A percentile compares a stretch with the other conserved stretches of the same genome.
phyloP scores from a whole-genome alignment of 2,113 vertebrate species.

The Melanocharis versteri region DNA sequence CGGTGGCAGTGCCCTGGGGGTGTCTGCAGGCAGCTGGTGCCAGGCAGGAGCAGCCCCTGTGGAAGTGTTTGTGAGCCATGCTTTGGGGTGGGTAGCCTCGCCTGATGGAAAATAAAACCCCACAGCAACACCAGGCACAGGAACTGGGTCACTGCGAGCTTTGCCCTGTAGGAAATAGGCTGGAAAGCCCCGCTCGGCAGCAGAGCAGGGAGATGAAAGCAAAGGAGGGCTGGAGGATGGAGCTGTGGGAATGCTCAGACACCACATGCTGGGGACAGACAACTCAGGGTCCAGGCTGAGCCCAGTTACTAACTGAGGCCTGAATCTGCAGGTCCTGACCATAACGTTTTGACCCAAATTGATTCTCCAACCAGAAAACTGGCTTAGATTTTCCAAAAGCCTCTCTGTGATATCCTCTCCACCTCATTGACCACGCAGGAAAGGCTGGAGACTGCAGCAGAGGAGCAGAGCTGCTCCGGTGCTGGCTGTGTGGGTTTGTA shows the following conservation, averaged over 20 bases:
- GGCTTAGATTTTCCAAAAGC: not conserved
- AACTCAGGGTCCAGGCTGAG: rapidly evolving
- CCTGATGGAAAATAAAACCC: not conserved
- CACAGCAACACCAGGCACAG: not conserved
- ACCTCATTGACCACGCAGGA: rapidly evolving
- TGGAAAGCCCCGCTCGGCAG: not conserved
- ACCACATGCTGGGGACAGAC: rapidly evolving
- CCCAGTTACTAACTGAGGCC: not conserved
- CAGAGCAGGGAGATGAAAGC: not conserved
- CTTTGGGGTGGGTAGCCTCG: not conserved
- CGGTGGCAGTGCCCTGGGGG: not conserved
- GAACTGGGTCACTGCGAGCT: not conserved
- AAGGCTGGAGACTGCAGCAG: not conserved
- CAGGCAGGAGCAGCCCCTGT: not conserved
- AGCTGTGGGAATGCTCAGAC: not conserved
- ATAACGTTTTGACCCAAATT: not conserved
- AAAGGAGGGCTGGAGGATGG: not conserved
- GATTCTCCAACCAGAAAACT: not conserved
- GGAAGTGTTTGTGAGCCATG: not conserved
- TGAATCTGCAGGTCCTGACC: not conserved
- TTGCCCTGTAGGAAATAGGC: not conserved
- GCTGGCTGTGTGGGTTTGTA: rapidly evolving
- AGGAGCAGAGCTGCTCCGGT: not conserved
- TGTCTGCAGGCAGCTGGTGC: not conserved
- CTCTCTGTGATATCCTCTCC: not conserved